Conservation (phyloP, 2,888 invertebrate species). For the Erebia aethiops region DNA sequence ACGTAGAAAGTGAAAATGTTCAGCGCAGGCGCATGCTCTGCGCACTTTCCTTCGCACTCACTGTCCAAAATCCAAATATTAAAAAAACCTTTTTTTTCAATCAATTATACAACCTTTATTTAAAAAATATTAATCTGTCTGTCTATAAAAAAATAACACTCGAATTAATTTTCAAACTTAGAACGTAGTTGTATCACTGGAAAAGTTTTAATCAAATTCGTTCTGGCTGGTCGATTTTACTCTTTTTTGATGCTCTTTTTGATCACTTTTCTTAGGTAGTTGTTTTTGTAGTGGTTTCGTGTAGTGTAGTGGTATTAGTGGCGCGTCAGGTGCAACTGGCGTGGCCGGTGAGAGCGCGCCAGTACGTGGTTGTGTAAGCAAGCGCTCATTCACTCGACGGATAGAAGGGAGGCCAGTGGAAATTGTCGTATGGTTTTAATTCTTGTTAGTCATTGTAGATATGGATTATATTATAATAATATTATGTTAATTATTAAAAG, state of each 20-base stretch:
- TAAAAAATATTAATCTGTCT: not conserved
- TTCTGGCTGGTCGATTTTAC: not conserved
- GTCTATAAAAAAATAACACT: not conserved
- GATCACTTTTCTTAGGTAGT: slow-evolving; percentile 30
- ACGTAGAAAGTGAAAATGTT: slow-evolving; percentile 76
- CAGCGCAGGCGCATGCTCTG: slow-evolving; percentile 65
- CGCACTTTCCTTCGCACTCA: slow-evolving; percentile 65
- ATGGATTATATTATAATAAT: not conserved
- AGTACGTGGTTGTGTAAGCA: slow-evolving; percentile 45
- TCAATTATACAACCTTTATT: not conserved
- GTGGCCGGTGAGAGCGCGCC: slow-evolving; percentile 38
- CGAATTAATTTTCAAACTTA: not conserved
- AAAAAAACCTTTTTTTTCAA: slow-evolving; percentile 25
- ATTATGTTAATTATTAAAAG: too few relatives aligned
- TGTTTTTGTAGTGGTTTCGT: slow-evolving; percentile 40
- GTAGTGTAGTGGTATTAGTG: slow-evolving; percentile 42
- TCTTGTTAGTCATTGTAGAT: not conserved
- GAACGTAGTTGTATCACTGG: slow-evolving; percentile 6
- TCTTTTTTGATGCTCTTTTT: slow-evolving; percentile 22
- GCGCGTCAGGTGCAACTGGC: slow-evolving; percentile 66
- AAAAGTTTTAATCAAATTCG: not conserved
- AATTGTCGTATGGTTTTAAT: slow-evolving; percentile 14
- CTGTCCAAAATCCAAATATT: slow-evolving; percentile 30
- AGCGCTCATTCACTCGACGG: slow-evolving; percentile 33
- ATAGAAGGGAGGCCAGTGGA: slow-evolving; percentile 27